Conservation (phyloP, 2,113 vertebrate genomes). For the Psittacara wagleri region DNA sequence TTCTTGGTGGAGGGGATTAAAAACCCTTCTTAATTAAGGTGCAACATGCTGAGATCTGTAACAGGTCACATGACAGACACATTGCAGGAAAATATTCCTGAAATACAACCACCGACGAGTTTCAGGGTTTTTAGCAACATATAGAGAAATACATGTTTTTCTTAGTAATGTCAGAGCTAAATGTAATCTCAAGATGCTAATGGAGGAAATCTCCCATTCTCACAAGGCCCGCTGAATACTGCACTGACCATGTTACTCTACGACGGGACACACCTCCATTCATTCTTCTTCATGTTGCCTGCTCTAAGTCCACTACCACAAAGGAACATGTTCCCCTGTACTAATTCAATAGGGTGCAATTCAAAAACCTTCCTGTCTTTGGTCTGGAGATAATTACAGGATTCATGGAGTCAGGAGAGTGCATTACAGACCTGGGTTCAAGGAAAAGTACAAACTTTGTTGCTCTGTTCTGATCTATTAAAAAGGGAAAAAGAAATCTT, state of each 20-base stretch:
- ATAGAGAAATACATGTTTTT: background rate
- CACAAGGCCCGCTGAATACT: background rate
- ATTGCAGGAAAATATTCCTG: background rate
- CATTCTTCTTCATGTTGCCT: no score
- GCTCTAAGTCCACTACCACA: background rate
- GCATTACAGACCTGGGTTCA: background rate
- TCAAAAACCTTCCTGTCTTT: background rate
- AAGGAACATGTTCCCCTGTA: background rate
- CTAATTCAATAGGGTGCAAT: background rate
- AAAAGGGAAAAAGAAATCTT: background rate
- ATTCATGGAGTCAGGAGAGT: background rate
- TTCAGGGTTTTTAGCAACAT: background rate
- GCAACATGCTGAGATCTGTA: background rate
- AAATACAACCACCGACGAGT: background rate
- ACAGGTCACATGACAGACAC: background rate
- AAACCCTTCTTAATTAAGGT: background rate
- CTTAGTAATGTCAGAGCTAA: background rate
- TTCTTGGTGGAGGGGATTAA: background rate
- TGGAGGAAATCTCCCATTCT: background rate
- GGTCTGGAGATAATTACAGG: background rate
- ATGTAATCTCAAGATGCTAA: background rate
- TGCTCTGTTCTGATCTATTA: background rate
- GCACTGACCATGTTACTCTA: fast-evolving
- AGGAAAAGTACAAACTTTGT: background rate
- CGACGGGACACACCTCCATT: background rate